Base-by-base conservation (phyloP, 2,797 vertebrate genomes). In the Eulemur rubriventer region DNA sequence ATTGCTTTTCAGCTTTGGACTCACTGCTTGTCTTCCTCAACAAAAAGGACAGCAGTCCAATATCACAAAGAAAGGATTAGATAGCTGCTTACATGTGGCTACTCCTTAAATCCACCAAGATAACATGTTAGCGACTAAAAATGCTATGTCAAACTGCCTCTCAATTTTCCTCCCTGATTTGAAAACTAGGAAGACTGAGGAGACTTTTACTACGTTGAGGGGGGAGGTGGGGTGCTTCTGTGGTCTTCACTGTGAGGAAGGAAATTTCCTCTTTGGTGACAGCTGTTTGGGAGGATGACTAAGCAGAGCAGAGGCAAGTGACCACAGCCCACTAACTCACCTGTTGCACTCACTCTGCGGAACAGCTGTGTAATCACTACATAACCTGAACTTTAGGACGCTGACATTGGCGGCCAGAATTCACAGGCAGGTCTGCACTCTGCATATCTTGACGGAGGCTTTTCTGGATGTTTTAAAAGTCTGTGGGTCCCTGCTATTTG, bases 41-140 rank as follows among this genome's bases (percentile, higher is more conserved):
- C 50, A 78, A 52, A 33, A 52, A 83, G 33, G n/a, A 84, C 22
- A 70, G 43, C 26, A 55, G 80, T 30, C 46, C 48, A 35, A 92
- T 89, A 85, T 94, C 69, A 89, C 85, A 92, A 92, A 92, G 20
- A 59, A 85, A 83, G 28, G 28, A 61, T 76, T 38, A 89, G 46
- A 90, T 93, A 88, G 26, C 41, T 72, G 17, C 59, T 61, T 83
- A 8, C 17, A 24, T 70, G 75, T 35, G 18, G 35, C 57, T 93
- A 35, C 24, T 89, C 75, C 38, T 93, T 89, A 76, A 81, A 61
- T 87, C 33, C 22, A 20, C 30, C 26, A 82, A 89, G 13, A 73
- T 46, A 79, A 75, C 2, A 55, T 91, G 78, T 83, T 43, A 67
- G 30, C 24, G 55, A 48, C 14, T 76, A 24, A 91, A 85, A 38